Evolutionary conservation across 2,113 vertebrate species (phyloP).

Genomic region (Hydrolagus affinis): DNA sequence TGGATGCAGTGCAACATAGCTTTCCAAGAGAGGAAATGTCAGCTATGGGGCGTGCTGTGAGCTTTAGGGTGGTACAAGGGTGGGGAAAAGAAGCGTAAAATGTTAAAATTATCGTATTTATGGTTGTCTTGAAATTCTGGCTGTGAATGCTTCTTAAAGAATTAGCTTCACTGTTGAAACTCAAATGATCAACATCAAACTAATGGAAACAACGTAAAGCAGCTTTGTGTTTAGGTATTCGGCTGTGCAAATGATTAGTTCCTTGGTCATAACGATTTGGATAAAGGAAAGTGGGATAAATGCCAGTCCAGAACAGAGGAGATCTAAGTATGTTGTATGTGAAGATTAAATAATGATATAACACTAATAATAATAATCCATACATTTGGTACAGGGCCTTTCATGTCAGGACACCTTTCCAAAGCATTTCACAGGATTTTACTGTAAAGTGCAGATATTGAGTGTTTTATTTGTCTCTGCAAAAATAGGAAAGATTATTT

Average conservation of each 20-base stretch:
- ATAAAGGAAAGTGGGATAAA: background rate
- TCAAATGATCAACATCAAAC: slow-evolving; percentile 3
- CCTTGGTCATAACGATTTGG: background rate
- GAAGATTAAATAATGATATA: background rate
- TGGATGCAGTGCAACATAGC: slow-evolving; percentile 47
- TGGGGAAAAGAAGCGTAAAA: slow-evolving; percentile 55
- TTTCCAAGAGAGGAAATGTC: slow-evolving; percentile 59
- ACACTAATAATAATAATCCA: too few species aligned
- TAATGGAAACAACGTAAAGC: background rate
- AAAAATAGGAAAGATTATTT: too few species aligned
- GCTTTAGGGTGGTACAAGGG: slow-evolving; percentile 42
- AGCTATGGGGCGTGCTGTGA: slow-evolving; percentile 47
- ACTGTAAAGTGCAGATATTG: too few species aligned
- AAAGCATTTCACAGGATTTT: too few species aligned
- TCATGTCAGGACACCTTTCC: too few species aligned
- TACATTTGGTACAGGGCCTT: too few species aligned
- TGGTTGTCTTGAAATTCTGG: slow-evolving; percentile 35
- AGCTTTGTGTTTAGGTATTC: background rate
- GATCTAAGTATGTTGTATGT: background rate
- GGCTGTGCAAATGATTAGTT: background rate
- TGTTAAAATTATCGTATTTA: slow-evolving; percentile 88
- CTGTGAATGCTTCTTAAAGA: background rate
- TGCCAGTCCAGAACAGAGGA: background rate
- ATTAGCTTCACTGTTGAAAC: background rate
- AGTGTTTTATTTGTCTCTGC: too few species aligned